These are phyloP conservation scores for Deroplatys truncata DNA, from an alignment of 2,888 invertebrate species.

Conservation along the genomic window DNA sequence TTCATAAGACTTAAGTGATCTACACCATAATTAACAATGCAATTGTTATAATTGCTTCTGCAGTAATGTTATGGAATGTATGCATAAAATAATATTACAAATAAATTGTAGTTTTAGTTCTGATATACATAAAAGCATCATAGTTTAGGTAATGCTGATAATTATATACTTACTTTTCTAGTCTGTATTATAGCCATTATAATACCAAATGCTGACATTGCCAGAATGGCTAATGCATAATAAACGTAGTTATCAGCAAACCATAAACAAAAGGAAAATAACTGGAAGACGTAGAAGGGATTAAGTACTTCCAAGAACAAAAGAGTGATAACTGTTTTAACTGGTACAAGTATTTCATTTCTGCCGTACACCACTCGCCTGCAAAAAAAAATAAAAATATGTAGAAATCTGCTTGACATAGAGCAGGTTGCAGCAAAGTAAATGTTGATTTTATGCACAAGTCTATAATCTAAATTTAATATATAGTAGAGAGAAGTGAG, in stretches of 20 bases:
- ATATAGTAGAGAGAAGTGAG: not conserved
- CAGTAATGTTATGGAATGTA: too few species aligned
- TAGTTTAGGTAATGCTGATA: not conserved
- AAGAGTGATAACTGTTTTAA: slow-evolving; percentile 66
- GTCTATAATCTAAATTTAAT: not conserved
- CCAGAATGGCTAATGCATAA: slow-evolving; percentile 80
- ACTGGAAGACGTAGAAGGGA: slow-evolving; percentile 94
- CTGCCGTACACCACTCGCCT: slow-evolving; percentile 77
- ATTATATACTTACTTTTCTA: slow-evolving; percentile 58
- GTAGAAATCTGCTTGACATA: slow-evolving; percentile 12
- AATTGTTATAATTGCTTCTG: too few species aligned
- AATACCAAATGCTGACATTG: slow-evolving; percentile 81
- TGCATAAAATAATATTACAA: not conserved
- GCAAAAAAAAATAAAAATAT: slow-evolving; percentile 34
- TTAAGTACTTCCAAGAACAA: slow-evolving; percentile 81
- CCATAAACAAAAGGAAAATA: slow-evolving; percentile 88
- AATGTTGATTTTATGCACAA: not conserved
- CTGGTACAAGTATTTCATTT: slow-evolving; percentile 79
- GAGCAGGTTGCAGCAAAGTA: not conserved
- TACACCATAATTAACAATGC: too few species aligned
- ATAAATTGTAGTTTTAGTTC: not conserved
- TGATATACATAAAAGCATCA: not conserved
- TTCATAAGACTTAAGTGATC: too few species aligned
- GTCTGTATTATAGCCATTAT: slow-evolving; percentile 81
- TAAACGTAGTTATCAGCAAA: slow-evolving; percentile 84